Base-by-base conservation (phyloP, 2,113 vertebrate genomes). In the human (Homo sapiens) region DNA sequence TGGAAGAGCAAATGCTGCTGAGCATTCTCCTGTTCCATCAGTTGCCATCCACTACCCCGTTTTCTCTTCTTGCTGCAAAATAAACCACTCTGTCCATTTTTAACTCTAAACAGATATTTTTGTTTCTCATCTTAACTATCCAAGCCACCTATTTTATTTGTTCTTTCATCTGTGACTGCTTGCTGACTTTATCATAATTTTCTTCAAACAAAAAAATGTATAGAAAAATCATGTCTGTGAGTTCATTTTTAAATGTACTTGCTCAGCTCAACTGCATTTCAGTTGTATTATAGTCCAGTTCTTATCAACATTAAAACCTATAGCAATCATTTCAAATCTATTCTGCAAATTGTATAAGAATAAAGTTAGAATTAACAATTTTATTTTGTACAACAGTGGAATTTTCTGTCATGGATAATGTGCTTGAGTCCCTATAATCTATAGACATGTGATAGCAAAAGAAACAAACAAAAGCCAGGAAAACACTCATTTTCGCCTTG, bases 1-100 rank as follows among this genome's bases (percentile, higher is more conserved):
- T 99, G 99, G 99, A 99, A 99, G 99, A 99, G 99, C 99, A 99
- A 99, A 98, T 99, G 99, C 95, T 99, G 99, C 99, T 99, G 99
- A 99, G 98, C 98, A 94, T 96, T 97, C 98, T 96, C 97, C 98
- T 91, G 97, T 96, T 98, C 61, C 98, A 93, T 93, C 98, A 97
- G 87, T 40, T 93, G 97, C 98, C 98, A 95, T 92, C 98, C 98
- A 95, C 98, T 98, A 94, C 98, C 98, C 96, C 98, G 98, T 92
- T 97, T 98, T 98, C 98, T 99, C 98, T 97, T 98, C 98, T 98
- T 97, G 98, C 99, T 99, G 99, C 99, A 98, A 98, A 99, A 99
- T 99, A 99, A 99, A 99, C 99, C 99, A 99, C 99, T 99, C 98
- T 98, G 98, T 98, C 98, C 98, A 96, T 98, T 99, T 99, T 98